Evolutionary conservation across 2,888 invertebrate genomes (phyloP), one percentile per base, ranked within the genome.

Genomic region (Chrysina gloriosa): DNA sequence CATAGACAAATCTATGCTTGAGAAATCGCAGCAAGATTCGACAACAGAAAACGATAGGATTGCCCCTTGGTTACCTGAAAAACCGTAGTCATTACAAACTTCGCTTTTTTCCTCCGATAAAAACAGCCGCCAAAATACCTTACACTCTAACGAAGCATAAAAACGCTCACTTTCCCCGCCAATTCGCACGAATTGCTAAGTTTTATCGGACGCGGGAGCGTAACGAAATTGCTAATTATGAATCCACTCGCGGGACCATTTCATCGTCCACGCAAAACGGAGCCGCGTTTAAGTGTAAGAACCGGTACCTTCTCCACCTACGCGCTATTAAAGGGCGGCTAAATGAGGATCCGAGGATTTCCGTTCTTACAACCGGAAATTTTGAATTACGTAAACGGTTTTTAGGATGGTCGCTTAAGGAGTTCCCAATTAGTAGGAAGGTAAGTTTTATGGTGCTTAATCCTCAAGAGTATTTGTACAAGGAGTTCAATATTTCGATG

Each of bases 321-420:
- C 14, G 14, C 4, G n/a, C 39, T 21, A 21, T 21, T 21, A 45
- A 45, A 45, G 19, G n/a, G n/a, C n/a, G n/a, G n/a, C n/a, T 45
- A 9, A 9, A 21, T 6, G 45, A 9, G 16, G 21, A 6, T 3
- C 45, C 45, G 21, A 9, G 45, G 14, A 45, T 45, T 45, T 45
- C 9, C 45, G 21, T 45, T 45, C 21, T 45, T 45, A 45, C 21
- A 9, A 16, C 21, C 19, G 45, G 45, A 45, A 21, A 45, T 45
- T 45, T 45, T 45, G 21, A 45, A 45, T 45, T 45, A 45, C 45
- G 21, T 45, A 45, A 45, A 9, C 9, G 19, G 19, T 45, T 19
- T 21, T 45, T 45, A n/a, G n/a, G n/a, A 45, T 16, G 45, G 16
- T 19, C 45, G 45, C 21, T 19, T 19, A 45, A 45, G 45, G 16